Evolutionary conservation across 1,140 invertebrate genomes (phyloP).

Genomic region (Vanessa tameamea): DNA sequence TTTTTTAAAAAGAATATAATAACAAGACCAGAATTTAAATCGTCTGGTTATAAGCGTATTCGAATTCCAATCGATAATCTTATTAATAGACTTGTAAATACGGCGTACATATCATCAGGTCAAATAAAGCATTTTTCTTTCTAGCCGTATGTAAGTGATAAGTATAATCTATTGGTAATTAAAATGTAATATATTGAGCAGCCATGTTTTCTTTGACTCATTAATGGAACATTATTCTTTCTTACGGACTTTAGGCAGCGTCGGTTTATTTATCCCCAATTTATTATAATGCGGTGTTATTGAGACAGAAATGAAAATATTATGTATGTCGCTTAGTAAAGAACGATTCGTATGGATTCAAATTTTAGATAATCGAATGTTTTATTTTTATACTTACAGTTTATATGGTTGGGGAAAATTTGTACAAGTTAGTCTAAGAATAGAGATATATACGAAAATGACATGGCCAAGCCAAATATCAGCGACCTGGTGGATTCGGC

Average conservation of each 20-base stretch:
- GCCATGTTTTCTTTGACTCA: slow-evolving; percentile 65
- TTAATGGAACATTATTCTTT: slow-evolving; percentile 69
- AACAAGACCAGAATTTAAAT: too few relatives aligned
- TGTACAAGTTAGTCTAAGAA: too few relatives aligned
- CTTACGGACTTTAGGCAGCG: slow-evolving; percentile 53
- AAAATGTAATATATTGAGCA: slow-evolving; percentile 72
- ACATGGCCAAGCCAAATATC: too few relatives aligned
- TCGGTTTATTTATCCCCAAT: slow-evolving; percentile 53
- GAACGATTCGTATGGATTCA: background rate
- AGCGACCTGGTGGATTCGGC: too few relatives aligned
- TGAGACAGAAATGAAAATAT: slow-evolving; percentile 21
- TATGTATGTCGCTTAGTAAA: slow-evolving; percentile 2
- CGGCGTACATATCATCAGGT: slow-evolving; percentile 58
- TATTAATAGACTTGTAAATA: slow-evolving; percentile 70
- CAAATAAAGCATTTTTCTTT: slow-evolving; percentile 68
- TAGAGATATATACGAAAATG: too few relatives aligned
- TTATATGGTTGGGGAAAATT: too few relatives aligned
- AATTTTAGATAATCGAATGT: too few relatives aligned
- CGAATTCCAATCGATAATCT: slow-evolving; percentile 48
- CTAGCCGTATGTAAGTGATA: slow-evolving; percentile 55
- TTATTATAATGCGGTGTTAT: slow-evolving; percentile 39
- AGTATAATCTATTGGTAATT: slow-evolving; percentile 79
- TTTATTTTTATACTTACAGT: background rate
- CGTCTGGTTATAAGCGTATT: background rate
- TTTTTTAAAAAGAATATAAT: too few relatives aligned